A percentile compares a stretch with the other conserved stretches of the same genome.
Evolutionary conservation across 1,140 invertebrate species (phyloP).

Genomic region (Metaphire vulgaris): DNA sequence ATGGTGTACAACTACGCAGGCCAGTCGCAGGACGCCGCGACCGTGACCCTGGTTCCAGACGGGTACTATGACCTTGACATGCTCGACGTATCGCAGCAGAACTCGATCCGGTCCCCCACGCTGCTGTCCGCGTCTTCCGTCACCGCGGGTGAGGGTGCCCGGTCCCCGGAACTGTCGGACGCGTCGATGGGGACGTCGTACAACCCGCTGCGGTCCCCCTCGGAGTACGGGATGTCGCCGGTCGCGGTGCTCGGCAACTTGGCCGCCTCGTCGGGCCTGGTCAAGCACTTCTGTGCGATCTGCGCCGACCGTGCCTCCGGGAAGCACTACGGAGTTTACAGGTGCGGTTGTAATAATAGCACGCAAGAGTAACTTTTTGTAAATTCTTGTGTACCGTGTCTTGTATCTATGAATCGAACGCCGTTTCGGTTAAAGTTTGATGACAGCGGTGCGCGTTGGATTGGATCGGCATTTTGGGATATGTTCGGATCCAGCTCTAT

Average conservation of each 20-base stretch:
- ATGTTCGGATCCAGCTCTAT: no score
- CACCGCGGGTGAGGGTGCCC: constrained; percentile 40
- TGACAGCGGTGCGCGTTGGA: no score
- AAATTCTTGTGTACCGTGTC: no score
- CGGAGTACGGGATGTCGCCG: constrained; percentile 34
- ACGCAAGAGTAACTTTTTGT: no score
- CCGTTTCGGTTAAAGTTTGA: no score
- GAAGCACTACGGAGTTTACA: constrained; percentile 54
- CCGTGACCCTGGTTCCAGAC: background rate
- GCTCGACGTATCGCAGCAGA: background rate
- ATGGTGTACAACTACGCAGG: background rate
- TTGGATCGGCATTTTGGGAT: no score
- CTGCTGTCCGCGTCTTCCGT: constrained; percentile 34
- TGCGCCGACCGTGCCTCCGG: constrained; percentile 53
- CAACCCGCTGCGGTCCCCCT: constrained; percentile 32
- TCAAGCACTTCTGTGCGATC: constrained; percentile 53
- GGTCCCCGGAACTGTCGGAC: constrained; percentile 35
- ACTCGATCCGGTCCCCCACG: constrained; percentile 38
- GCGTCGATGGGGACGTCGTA: constrained; percentile 37
- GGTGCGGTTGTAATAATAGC: constrained; percentile 40
- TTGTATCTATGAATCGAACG: no score
- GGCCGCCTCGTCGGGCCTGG: constrained; percentile 37
- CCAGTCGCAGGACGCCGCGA: background rate
- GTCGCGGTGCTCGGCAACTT: background rate
- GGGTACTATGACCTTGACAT: background rate